Base-by-base conservation (phyloP, 2,888 invertebrate species). In the Neria commutata region DNA sequence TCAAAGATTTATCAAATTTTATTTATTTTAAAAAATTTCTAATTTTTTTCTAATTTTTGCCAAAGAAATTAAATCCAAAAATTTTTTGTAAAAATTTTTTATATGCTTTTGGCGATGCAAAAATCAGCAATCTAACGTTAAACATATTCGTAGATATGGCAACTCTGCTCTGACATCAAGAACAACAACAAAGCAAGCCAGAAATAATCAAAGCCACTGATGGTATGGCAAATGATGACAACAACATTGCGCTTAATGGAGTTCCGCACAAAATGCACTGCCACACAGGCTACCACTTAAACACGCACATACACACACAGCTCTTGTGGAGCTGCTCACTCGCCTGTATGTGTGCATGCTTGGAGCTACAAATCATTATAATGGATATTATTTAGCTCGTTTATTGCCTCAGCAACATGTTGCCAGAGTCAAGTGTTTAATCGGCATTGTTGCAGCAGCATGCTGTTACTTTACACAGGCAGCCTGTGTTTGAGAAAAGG, bases 171-270 rank as follows among this genome's bases (percentile, higher is more conserved):
- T n/a, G n/a, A n/a, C n/a, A n/a, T n/a, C n/a, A n/a, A n/a, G n/a
- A n/a, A n/a, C n/a, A n/a, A n/a, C n/a, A n/a, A n/a, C n/a, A n/a
- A n/a, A n/a, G n/a, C n/a, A n/a, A n/a, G n/a, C n/a, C n/a, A n/a
- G n/a, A n/a, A n/a, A n/a, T n/a, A n/a, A n/a, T n/a, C n/a, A n/a
- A n/a, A n/a, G n/a, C n/a, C n/a, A n/a, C n/a, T n/a, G n/a, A n/a
- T n/a, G n/a, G n/a, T n/a, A n/a, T n/a, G n/a, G n/a, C n/a, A 75
- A 75, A 74, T 70, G 74, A 71, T 72, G 75, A 76, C 73, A 72
- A 72, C 70, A 76, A 74, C 69, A 73, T 72, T 72, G 75, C 70
- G 70, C 71, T 71, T 73, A 73, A 77, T 71, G 74, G 74, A 73
- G 67, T 73, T 71, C 66, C 72, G 68, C 70, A 68, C 64, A 67